Conservation (phyloP, 2,113 vertebrate species). For the Rallus limicola region DNA sequence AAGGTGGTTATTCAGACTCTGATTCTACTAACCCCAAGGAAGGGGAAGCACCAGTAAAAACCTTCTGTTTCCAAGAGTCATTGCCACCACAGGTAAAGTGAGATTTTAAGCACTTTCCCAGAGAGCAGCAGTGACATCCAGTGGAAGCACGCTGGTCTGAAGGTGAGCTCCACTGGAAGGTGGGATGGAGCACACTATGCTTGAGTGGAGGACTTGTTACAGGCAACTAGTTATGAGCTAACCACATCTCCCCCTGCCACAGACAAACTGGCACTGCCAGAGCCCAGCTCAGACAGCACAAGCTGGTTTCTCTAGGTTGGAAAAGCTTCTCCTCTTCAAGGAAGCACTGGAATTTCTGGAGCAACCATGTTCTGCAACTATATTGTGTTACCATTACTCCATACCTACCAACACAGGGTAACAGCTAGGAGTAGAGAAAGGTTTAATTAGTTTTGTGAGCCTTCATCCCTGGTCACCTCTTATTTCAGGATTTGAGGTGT, state of each 20-base stretch:
- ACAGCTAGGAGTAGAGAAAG: neutral
- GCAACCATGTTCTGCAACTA: neutral
- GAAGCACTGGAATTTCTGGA: neutral
- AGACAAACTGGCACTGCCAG: neutral
- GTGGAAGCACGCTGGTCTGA: neutral
- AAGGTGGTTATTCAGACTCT: neutral
- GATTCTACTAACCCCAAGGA: neutral
- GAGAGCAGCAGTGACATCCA: conserved; percentile 67
- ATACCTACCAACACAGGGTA: neutral
- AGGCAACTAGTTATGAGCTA: neutral
- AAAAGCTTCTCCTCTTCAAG: neutral
- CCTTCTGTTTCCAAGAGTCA: neutral
- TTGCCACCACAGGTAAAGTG: conserved; percentile 9
- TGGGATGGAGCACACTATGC: neutral
- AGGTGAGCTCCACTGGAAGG: neutral
- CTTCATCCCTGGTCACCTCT: neutral
- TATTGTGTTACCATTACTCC: neutral
- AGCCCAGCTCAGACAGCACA: neutral
- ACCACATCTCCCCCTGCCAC: neutral
- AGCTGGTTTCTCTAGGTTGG: neutral
- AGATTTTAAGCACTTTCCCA: neutral
- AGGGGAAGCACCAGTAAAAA: neutral
- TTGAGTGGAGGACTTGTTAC: neutral
- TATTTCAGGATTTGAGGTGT: neutral
- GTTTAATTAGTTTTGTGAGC: neutral